A percentile compares a stretch with the other conserved stretches of the same genome.
These are phyloP conservation scores for Catostomus latipinnis DNA, from an alignment of 2,797 vertebrate species.

Conservation along the genomic window DNA sequence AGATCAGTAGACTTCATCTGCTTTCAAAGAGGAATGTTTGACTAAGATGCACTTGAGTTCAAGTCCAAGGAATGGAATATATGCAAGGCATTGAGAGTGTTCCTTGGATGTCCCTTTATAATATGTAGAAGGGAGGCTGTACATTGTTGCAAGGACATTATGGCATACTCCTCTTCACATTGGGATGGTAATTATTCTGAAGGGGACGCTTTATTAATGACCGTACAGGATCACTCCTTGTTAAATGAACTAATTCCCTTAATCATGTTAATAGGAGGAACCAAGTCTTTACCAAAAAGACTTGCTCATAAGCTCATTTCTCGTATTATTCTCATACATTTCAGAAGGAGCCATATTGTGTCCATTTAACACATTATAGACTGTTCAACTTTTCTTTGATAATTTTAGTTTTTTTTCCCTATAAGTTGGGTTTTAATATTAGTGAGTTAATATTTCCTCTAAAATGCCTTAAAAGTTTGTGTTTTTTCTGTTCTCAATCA, in stretches of 20 bases:
- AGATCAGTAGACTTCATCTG: constrained; percentile 62
- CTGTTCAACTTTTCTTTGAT: not conserved
- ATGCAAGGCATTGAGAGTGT: not conserved
- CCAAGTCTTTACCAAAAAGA: constrained; percentile 1
- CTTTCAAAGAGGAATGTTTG: constrained; percentile 16
- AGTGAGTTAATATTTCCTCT: too few relatives aligned
- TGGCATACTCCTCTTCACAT: constrained; percentile 18
- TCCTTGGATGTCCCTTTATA: not conserved
- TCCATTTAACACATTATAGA: not conserved
- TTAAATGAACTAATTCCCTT: constrained; percentile 17
- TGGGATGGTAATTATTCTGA: constrained; percentile 21
- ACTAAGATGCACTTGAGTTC: not conserved
- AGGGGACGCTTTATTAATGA: constrained; percentile 6
- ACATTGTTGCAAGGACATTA: constrained; percentile 20
- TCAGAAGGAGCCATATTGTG: not conserved
- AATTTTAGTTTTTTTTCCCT: too few relatives aligned
- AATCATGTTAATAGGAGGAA: constrained; percentile 2
- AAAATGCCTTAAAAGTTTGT: too few relatives aligned
- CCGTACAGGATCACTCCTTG: constrained; percentile 1
- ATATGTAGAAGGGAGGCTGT: not conserved
- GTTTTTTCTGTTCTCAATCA: too few relatives aligned
- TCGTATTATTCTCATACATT: not conserved
- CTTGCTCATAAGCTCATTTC: not conserved
- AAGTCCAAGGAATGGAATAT: not conserved
- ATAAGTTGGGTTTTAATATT: too few relatives aligned